These are phyloP conservation scores for Palythoa grandiflora DNA, from an alignment of 92 coral and sea anemone genomes.

Conservation along the genomic window DNA sequence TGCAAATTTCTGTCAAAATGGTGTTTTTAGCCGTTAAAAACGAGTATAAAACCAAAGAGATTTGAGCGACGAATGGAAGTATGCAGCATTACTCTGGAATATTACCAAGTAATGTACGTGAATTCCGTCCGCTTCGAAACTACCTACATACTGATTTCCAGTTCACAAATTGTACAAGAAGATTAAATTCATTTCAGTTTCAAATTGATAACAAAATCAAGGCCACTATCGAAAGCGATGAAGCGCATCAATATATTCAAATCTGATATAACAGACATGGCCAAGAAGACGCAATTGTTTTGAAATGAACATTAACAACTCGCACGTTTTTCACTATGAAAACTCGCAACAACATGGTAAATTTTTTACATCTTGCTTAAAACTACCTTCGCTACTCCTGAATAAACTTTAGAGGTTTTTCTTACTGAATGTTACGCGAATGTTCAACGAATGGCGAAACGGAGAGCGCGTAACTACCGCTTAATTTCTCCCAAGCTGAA, in stretches of 20 bases:
- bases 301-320: not conserved
- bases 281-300: not conserved
- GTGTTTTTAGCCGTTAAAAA: not conserved
- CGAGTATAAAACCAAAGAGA: not conserved
- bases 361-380: not conserved
- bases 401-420: not conserved
- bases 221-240: not conserved
- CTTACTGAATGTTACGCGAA: not conserved
- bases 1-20: not conserved
- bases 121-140: not conserved
- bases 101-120: not conserved
- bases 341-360: not conserved
- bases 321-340: not conserved
- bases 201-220: not conserved
- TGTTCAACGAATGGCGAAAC: not conserved
- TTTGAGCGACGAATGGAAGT: not conserved
- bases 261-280: not conserved
- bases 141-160: not conserved
- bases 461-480: not conserved
- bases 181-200: not conserved
- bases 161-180: not conserved
- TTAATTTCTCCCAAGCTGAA: not conserved
- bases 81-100: not conserved
- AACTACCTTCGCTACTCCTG: not conserved
- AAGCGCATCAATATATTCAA: not conserved